Evolutionary conservation across 1,140 invertebrate species (phyloP), one percentile per base, ranked within the genome.

Genomic region (Pachyrhynchus sulphureomaculatus): DNA sequence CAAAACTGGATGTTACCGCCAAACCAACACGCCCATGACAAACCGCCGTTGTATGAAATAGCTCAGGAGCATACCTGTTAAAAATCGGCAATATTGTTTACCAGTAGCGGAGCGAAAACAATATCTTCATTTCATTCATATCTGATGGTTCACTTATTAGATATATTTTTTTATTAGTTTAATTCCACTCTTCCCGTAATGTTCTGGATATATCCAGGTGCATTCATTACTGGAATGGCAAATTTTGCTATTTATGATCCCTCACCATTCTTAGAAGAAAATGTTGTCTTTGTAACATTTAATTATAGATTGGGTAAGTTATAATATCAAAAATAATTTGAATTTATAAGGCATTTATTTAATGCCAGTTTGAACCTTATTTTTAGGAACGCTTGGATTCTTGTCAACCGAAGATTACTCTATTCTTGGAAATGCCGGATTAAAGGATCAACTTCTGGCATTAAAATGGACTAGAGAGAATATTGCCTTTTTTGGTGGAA

Each of bases 401-500:
- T 68, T 89, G 18, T 85, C 83, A 58, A 86, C 83, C 0, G 84
- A 82, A 2, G 84, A 85, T 52, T 69, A 76, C 2, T 62, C 77
- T 10, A 79, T 82, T 0, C 80, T 84, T 0, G 88, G 88, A n/a
- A 90, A 91, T 69, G 82, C 83, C 70, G 88, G 86, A 0, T 75
- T 90, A 26, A 86, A 86, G 69, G 89, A 91, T 75, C 87, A 90
- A 74, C 83, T 88, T 6, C 73, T 78, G 15, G 85, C 88, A 0
- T 68, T 91, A 1, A 77, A 81, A 18, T 92, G 89, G 88, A 75
- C 91, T 0, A 79, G 84, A 64, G 70, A 83, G n/a, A 87, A 91
- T 66, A 88, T 91, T 15, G 76, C 66, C 0, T 70, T 76, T 0
- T 91, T 91, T 70, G 88, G 88, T 1, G 89, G 89, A 0, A 85